Evolutionary conservation across 2,888 invertebrate genomes (phyloP), one percentile per base, ranked within the genome.

Genomic region (Philaethria dido): DNA sequence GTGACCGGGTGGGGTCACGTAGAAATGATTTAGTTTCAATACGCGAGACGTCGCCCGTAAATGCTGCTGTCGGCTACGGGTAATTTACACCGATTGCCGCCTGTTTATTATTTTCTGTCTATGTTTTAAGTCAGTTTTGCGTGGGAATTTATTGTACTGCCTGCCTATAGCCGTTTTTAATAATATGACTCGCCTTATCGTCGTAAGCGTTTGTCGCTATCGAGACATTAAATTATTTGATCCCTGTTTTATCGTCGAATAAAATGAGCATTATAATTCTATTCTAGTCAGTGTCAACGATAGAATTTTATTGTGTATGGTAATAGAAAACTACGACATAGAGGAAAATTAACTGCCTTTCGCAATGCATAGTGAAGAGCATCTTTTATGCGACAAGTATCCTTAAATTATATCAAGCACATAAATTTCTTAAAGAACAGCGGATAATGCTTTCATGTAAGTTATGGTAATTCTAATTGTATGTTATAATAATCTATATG

Each of bases 11-110:
- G 69, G 78, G 82, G 82, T 87, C 84, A 87, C 82, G 83, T 81
- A 81, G 82, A 79, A 83, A 84, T 89, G 87, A 90, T 88, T 88
- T 88, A 90, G 83, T 86, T 88, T 87, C 86, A 87, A 87, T 89
- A 85, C 80, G 82, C 77, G 80, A 73, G 82, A 84, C 82, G 84
- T 81, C 80, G 83, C 63, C 80, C 75, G 82, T 84, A 84, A 86
- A 84, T 82, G 82, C 79, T 81, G 73, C 83, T 85, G 88, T 87
- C 86, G 73, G 72, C 76, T 77, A 62, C 63, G 65, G 72, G 77
- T 86, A 84, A 89, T 89, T 89, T 89, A 89, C 88, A 85, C 80
- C 81, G 78, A 83, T 85, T 81, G 84, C 79, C 69, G 78, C 78
- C 82, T 81, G 84, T 89, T 87, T 85, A 87, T 86, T 85, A 82